Base-by-base conservation (phyloP, 2,888 invertebrate genomes). In the Phytoseiulus persimilis region DNA sequence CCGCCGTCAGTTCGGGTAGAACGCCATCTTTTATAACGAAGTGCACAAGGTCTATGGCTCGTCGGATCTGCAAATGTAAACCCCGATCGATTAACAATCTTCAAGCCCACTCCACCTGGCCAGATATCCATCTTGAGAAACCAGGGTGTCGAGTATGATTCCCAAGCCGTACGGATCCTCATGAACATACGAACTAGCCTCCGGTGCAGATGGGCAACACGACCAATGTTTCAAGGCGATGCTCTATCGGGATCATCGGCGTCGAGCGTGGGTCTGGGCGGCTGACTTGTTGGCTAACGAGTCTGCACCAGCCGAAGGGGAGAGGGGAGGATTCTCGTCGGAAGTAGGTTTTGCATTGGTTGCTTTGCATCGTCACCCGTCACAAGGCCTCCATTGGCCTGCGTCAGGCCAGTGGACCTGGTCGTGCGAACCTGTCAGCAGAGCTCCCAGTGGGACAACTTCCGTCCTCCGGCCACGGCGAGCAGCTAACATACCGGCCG, bases 21-120 rank as follows among this genome's bases (percentile, higher is more conserved):
- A 98, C 95, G n/a, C 98, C 98, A 93, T 99, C 98, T 92, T 98
- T 96, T 89, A 98, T 97, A 90, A 99, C 98, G 93, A 96, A 97
- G 93, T 98, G 98, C 91, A 99, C 97, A 91, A 98, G 95, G 94
- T 99, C 98, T 95, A 99, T 96, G 33, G 99, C 98, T 91, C 97
- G 95, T 91, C 98, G 94, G 96, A 99, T 99, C 93, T 98, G 98
- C 31, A 90, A 89, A 11, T 31, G 83, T 2, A 33, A 32, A n/a
- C n/a, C 9, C 39, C 5, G 9, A 39, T 39, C 39, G 39, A 39
- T 39, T 39, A 39, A 39, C 39, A 39, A 3, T 39, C 39, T 39
- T n/a, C n/a, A n/a, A n/a, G n/a, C n/a, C n/a, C n/a, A n/a, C n/a
- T n/a, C n/a, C n/a, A n/a, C n/a, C n/a, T n/a, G n/a, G n/a, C n/a